phyloP scores from a whole-genome alignment of 2,113 vertebrate genomes.

The Edolisoma coerulescens region DNA sequence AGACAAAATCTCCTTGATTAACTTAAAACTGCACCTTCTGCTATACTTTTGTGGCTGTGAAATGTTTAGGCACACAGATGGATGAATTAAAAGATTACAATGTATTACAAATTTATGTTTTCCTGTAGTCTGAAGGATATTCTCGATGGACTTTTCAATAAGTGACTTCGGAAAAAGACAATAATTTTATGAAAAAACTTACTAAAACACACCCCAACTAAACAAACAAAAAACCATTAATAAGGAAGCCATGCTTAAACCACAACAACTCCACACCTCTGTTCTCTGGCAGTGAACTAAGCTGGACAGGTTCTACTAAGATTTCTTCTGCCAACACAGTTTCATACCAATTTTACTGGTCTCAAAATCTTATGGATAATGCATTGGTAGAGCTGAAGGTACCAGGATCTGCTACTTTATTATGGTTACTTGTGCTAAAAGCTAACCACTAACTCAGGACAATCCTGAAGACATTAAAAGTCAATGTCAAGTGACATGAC shows the following conservation, averaged over 20 bases:
- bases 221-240: not conserved
- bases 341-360: not conserved
- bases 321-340: not conserved
- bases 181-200: not conserved
- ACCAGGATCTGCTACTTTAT: not conserved
- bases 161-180: not conserved
- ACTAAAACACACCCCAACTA: not conserved
- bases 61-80: not conserved
- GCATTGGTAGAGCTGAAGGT: not conserved
- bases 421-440: not conserved
- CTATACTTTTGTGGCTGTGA: not conserved
- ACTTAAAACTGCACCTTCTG: not conserved
- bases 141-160: not conserved
- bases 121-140: not conserved
- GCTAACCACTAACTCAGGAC: not conserved
- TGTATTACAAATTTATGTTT: not conserved
- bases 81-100: not conserved
- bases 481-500: fast-evolving
- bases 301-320: not conserved
- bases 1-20: not conserved
- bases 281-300: not conserved
- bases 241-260: not conserved
- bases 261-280: not conserved
- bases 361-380: not conserved
- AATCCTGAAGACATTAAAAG: not conserved